A percentile compares a stretch with the other conserved stretches of the same genome.
phyloP scores from a whole-genome alignment of 64 coral and sea anemone species.

The Pocillopora verrucosa region DNA sequence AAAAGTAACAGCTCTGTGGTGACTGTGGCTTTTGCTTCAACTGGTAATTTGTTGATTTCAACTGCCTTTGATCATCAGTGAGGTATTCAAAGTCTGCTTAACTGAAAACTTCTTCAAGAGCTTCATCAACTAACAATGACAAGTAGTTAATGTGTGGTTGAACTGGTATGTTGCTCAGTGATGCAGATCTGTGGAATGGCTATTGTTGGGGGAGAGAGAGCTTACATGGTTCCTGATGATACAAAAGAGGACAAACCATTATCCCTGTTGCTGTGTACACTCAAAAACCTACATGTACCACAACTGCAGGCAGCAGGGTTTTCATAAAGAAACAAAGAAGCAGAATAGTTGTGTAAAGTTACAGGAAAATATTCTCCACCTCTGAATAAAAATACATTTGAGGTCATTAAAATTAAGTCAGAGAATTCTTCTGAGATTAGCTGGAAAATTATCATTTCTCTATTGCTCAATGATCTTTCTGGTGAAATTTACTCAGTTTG shows the following conservation, averaged over 20 bases:
- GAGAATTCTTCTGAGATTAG: no score
- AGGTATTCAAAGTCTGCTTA: constrained; percentile 81
- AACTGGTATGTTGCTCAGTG: constrained; percentile 55
- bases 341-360: no score
- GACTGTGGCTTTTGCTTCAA: constrained; percentile 4
- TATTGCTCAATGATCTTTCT: no score
- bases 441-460: no score
- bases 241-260: neutral
- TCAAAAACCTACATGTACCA: no score
- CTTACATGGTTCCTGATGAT: neutral
- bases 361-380: no score
- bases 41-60: constrained; percentile 41
- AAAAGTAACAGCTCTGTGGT: constrained; percentile 46
- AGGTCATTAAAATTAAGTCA: no score
- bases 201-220: neutral
- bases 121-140: constrained; percentile 76
- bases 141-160: constrained; percentile 85
- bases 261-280: no score
- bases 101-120: constrained; percentile 61
- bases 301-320: no score
- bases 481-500: no score
- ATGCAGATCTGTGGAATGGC: constrained; percentile 59
- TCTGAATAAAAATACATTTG: no score
- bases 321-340: no score
- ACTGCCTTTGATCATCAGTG: constrained; percentile 57